Evolutionary conservation across 2,888 invertebrate genomes (phyloP), one percentile per base, ranked within the genome.

Genomic region (Limnephilus auricula): DNA sequence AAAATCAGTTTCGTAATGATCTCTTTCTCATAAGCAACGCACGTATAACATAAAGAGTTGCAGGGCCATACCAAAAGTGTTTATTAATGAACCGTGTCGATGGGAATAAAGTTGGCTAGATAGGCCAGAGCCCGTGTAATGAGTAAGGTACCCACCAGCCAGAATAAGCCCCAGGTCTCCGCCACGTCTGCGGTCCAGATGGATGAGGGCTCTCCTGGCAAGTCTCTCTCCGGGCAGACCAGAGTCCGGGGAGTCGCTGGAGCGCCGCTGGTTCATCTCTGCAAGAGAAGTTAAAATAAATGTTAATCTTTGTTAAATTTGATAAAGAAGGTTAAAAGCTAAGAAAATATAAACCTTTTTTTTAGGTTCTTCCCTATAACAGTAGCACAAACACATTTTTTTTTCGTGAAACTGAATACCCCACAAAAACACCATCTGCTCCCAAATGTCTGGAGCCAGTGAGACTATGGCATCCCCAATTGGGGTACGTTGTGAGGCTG

Each of bases 101-200:
- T 25, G 9, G 25, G 25, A n/a, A 65, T 65, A 65, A 18, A 65
- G 5, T 18, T 65, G 9, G n/a, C 65, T n/a, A 65, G 65, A 25
- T n/a, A 13, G 45, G 25, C 9, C 65, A n/a, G 25, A 25, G 2
- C 9, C 25, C 6, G 50, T 65, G 6, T n/a, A 25, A 25, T 9
- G 25, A 6, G 9, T 9, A n/a, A 65, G 25, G 9, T 65, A 65
- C 65, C 65, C 94, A 96, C 96, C 95, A 95, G 96, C 95, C 94
- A 97, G 95, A 94, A 96, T 95, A 93, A 97, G 96, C 93, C 97
- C 97, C 93, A 97, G 95, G 30, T 96, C 95, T 94, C 96, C 96
- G 83, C 96, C 96, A 0, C 95, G 95, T 25, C 96, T 95, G 92
- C 96, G 96, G 90, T 95, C 93, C 92, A 97, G 95, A 93, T 97